A percentile compares a stretch with the other conserved stretches of the same genome.
Evolutionary conservation across 2,797 vertebrate species (phyloP).

Genomic region (Micrastur ruficollis): DNA sequence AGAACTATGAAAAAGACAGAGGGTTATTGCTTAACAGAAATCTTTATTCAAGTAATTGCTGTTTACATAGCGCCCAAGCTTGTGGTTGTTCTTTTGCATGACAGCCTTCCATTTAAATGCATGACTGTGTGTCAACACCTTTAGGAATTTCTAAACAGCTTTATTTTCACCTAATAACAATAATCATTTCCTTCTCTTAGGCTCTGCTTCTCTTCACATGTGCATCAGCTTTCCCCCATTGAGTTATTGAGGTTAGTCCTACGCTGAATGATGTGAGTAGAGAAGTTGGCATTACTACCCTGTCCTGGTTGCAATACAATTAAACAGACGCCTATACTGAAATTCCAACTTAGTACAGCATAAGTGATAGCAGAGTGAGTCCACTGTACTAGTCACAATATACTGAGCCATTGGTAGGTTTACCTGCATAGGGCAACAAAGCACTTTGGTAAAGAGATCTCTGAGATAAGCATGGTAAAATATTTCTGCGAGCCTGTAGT

Average conservation of each 20-base stretch:
- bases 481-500: background rate
- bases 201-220: background rate
- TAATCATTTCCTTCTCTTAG: background rate
- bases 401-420: background rate
- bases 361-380: background rate
- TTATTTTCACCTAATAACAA: background rate
- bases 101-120: background rate
- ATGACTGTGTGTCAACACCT: background rate
- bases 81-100: background rate
- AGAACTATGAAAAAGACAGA: background rate
- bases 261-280: rapidly evolving
- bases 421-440: background rate
- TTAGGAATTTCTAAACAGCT: background rate
- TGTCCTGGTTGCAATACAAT: background rate
- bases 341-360: background rate
- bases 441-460: background rate
- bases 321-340: background rate
- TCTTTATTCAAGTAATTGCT: background rate
- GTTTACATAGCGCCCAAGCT: background rate
- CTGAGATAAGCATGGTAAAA: background rate
- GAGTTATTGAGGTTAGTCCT: background rate
- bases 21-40: background rate
- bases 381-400: background rate
- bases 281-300: background rate
- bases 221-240: background rate